Evolutionary conservation across 2,888 invertebrate species (phyloP).

Genomic region (Pemphredon lugubris): DNA sequence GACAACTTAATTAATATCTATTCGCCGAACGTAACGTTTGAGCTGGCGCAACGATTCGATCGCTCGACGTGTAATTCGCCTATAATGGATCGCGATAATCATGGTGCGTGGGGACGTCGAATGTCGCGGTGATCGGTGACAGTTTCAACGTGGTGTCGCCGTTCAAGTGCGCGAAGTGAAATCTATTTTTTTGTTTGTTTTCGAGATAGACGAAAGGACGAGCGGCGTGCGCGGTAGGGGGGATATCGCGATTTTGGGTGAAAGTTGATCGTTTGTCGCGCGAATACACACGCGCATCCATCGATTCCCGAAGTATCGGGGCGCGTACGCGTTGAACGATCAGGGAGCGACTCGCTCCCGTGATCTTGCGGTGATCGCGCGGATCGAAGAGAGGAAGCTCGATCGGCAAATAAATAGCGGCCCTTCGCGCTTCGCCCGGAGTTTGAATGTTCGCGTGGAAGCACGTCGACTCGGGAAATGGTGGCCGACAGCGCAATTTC

Average conservation of each 20-base stretch:
- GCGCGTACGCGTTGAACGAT: neutral
- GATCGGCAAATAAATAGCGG: constrained; percentile 26
- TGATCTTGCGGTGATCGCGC: constrained; percentile 23
- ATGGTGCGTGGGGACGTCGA: too few relatives aligned
- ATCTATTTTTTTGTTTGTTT: too few relatives aligned
- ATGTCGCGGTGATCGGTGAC: too few relatives aligned
- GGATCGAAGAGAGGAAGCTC: constrained; percentile 19
- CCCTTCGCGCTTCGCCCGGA: constrained; percentile 7
- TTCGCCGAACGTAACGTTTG: neutral
- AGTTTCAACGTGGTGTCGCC: too few relatives aligned
- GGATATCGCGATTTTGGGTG: constrained; percentile 28
- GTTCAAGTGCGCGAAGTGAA: too few relatives aligned
- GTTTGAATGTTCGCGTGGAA: constrained; percentile 29
- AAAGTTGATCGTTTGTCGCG: constrained; percentile 33
- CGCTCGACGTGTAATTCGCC: too few relatives aligned
- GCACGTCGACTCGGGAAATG: constrained; percentile 29
- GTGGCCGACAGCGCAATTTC: constrained; percentile 30
- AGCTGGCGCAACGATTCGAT: too few relatives aligned
- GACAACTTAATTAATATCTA: neutral
- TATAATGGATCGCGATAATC: too few relatives aligned
- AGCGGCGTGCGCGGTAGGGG: too few relatives aligned
- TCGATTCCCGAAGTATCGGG: neutral
- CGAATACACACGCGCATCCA: neutral
- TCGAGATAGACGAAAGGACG: too few relatives aligned
- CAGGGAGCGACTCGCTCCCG: neutral